These are phyloP conservation scores for Clivina fossor DNA, from an alignment of 2,888 invertebrate genomes.

Conservation along the genomic window DNA sequence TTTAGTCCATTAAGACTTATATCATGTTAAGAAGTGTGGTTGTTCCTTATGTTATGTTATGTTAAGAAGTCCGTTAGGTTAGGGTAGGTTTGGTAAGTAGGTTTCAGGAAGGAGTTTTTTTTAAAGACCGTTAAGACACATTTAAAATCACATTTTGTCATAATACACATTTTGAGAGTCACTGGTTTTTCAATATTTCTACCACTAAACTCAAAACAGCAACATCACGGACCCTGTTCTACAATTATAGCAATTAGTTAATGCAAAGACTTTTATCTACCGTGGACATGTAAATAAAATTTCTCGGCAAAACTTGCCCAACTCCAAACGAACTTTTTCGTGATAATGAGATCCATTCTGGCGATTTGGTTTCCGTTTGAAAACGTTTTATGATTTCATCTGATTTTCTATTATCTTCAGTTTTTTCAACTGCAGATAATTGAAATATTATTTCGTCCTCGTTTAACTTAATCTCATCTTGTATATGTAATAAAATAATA, in stretches of 20 bases:
- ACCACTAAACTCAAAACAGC: too few relatives aligned
- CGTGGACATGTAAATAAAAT: conserved; percentile 53
- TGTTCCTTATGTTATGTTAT: too few relatives aligned
- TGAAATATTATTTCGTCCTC: conserved; percentile 36
- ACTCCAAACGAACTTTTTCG: conserved; percentile 62
- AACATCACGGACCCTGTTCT: too few relatives aligned
- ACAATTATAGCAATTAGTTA: conserved; percentile 9
- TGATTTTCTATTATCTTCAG: conserved; percentile 38
- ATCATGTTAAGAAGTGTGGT: too few relatives aligned
- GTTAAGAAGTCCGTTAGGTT: too few relatives aligned
- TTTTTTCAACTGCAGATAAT: conserved; percentile 36
- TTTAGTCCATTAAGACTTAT: too few relatives aligned
- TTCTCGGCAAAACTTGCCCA: conserved; percentile 58
- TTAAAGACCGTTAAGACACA: too few relatives aligned
- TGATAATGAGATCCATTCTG: conserved; percentile 66
- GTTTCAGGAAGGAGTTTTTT: too few relatives aligned
- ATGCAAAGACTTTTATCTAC: conserved; percentile 51
- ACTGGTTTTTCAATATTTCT: too few relatives aligned
- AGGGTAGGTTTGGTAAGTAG: too few relatives aligned
- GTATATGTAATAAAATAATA: conserved; percentile 54
- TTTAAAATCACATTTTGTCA: too few relatives aligned
- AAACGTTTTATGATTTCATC: conserved; percentile 51
- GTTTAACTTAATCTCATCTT: conserved; percentile 48
- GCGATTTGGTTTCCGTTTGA: conserved; percentile 51
- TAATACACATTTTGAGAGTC: too few relatives aligned